Conservation (phyloP, 2,113 vertebrate genomes). For the Neofelis nebulosa region DNA sequence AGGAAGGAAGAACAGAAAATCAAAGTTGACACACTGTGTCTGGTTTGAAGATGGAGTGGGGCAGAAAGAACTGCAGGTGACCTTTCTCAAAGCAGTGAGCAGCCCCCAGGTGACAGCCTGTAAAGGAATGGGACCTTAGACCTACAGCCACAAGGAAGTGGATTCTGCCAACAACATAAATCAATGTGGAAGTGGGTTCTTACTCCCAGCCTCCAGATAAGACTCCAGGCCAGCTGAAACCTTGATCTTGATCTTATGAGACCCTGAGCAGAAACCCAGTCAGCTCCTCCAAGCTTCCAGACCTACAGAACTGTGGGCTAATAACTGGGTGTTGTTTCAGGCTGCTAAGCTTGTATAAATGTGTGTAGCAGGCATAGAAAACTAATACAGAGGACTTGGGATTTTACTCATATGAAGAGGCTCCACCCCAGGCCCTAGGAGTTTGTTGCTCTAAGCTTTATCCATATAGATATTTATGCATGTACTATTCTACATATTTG, state of each 20-base stretch:
- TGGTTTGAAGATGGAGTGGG: not conserved
- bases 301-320: slow-evolving; percentile 9
- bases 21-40: not conserved
- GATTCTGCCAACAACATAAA: slow-evolving; percentile 33
- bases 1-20: slow-evolving; percentile 21
- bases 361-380: not conserved
- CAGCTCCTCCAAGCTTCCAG: not conserved
- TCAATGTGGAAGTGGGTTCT: slow-evolving; percentile 15
- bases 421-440: not conserved
- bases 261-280: not conserved
- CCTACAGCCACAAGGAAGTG: not conserved
- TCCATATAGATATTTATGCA: slow-evolving; percentile 17
- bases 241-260: slow-evolving; percentile 3
- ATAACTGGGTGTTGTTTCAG: slow-evolving; percentile 34
- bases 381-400: not conserved
- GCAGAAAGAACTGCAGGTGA: not conserved
- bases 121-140: not conserved
- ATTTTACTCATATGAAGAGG: not conserved
- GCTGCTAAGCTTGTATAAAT: not conserved
- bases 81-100: not conserved
- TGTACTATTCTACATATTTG: not conserved
- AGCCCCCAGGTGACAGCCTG: not conserved
- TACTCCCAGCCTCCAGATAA: not conserved
- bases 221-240: not conserved
- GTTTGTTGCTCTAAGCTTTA: slow-evolving; percentile 3